Percentiles rank a stretch among this genome's conserved stretches.
phyloP scores from a whole-genome alignment of 2,797 vertebrate species.

The Podarcis siculus region DNA sequence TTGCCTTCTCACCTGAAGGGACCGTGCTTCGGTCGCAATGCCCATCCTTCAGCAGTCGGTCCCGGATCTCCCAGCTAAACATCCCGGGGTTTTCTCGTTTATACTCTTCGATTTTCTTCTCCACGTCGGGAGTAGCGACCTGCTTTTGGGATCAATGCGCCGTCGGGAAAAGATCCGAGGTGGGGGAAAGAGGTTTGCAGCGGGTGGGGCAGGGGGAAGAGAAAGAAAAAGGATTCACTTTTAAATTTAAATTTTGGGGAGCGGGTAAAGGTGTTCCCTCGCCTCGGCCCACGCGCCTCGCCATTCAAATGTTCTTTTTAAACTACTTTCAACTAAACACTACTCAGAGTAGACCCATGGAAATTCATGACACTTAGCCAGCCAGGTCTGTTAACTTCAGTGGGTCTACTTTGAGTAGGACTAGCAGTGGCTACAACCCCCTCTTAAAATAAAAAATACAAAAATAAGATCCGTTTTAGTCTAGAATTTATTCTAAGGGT shows the following conservation, averaged over 20 bases:
- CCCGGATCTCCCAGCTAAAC: conserved; percentile 99
- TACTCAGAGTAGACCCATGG: not conserved
- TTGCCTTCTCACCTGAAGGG: conserved; percentile 96
- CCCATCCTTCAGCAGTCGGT: conserved; percentile 95
- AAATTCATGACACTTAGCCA: too few relatives aligned
- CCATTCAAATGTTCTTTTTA: not conserved
- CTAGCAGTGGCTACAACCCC: too few relatives aligned
- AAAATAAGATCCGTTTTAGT: too few relatives aligned
- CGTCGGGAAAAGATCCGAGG: conserved; percentile 42
- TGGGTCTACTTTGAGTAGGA: too few relatives aligned
- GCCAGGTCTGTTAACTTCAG: too few relatives aligned
- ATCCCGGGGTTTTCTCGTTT: conserved; percentile 96
- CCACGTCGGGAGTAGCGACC: conserved; percentile 97
- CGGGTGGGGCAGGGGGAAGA: conserved; percentile 31
- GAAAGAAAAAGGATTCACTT: conserved; percentile 57
- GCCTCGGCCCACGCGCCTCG: fast-evolving
- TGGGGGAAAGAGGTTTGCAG: conserved; percentile 35
- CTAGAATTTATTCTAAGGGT: too few relatives aligned
- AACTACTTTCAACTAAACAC: too few relatives aligned
- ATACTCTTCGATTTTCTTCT: conserved; percentile 98
- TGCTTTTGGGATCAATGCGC: conserved; percentile 86
- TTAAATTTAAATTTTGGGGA: conserved; percentile 68
- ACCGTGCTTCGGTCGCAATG: conserved; percentile 97
- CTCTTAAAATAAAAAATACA: too few relatives aligned
- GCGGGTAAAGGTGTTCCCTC: not conserved